phyloP scores from a whole-genome alignment of 1,140 invertebrate species.

The Leptonema lineaticorne region DNA sequence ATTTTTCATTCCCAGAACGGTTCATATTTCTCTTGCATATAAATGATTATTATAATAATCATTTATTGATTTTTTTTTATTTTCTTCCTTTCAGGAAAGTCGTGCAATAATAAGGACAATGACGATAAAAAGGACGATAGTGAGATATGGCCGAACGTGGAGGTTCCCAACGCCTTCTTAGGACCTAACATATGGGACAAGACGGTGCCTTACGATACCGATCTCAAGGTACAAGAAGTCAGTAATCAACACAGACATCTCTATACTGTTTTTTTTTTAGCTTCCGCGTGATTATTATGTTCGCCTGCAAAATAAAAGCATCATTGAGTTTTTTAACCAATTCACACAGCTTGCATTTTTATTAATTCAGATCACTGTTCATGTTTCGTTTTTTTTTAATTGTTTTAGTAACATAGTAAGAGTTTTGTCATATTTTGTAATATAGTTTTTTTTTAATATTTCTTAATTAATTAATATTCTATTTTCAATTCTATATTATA shows the following conservation, averaged over 20 bases:
- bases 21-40: no score
- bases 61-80: background rate
- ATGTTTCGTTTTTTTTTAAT: background rate
- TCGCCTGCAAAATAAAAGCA: background rate
- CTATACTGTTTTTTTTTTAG: slow-evolving; percentile 53
- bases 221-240: slow-evolving; percentile 87
- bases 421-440: background rate
- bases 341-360: background rate
- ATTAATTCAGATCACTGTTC: background rate
- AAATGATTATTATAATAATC: no score
- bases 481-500: no score
- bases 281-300: slow-evolving; percentile 47
- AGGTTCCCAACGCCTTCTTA: slow-evolving; percentile 89
- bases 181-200: slow-evolving; percentile 95
- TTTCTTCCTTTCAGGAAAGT: slow-evolving; percentile 59
- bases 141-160: slow-evolving; percentile 79
- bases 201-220: slow-evolving; percentile 82
- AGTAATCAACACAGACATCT: slow-evolving; percentile 53
- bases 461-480: no score
- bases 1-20: no score
- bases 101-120: slow-evolving; percentile 62
- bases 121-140: slow-evolving; percentile 83
- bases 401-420: background rate
- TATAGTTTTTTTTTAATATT: no score
- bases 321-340: background rate